Conservation (phyloP, 2,113 vertebrate species). For the Centropus unirufus region DNA sequence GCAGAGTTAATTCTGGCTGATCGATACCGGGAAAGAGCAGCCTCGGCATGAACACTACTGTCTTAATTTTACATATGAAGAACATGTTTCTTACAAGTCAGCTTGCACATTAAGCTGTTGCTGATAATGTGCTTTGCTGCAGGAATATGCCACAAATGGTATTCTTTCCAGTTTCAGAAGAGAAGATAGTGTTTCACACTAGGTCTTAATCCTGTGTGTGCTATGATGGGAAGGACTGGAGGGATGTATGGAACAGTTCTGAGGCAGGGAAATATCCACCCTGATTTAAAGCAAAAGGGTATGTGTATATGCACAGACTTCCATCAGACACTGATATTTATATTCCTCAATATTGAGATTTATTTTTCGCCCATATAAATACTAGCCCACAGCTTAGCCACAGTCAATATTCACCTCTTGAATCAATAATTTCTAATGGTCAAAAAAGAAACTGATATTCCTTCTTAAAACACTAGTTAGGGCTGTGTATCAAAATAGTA, state of each 20-base stretch:
- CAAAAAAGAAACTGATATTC: slow-evolving; percentile 24
- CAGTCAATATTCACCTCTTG: slow-evolving; percentile 10
- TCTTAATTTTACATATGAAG: neutral
- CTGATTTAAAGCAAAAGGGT: neutral
- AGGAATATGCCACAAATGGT: neutral
- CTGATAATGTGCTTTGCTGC: neutral
- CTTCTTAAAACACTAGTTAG: neutral
- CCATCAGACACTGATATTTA: slow-evolving; percentile 1
- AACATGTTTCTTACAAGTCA: neutral
- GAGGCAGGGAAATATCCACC: neutral
- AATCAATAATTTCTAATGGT: slow-evolving; percentile 39
- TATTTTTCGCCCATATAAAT: slow-evolving; percentile 36
- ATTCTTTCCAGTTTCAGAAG: neutral
- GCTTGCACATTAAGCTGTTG: neutral
- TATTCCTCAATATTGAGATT: neutral
- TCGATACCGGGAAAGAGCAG: neutral
- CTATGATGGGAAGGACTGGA: neutral
- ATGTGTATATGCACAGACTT: neutral
- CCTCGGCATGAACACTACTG: neutral
- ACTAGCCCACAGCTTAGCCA: slow-evolving; percentile 55
- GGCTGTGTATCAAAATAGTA: neutral
- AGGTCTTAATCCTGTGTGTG: neutral
- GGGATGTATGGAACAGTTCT: neutral
- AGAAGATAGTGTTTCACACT: neutral
- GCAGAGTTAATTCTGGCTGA: neutral